Percentiles rank a stretch among this genome's conserved stretches.
phyloP scores from a whole-genome alignment of 2,797 vertebrate species.

The Luscinia luscinia region DNA sequence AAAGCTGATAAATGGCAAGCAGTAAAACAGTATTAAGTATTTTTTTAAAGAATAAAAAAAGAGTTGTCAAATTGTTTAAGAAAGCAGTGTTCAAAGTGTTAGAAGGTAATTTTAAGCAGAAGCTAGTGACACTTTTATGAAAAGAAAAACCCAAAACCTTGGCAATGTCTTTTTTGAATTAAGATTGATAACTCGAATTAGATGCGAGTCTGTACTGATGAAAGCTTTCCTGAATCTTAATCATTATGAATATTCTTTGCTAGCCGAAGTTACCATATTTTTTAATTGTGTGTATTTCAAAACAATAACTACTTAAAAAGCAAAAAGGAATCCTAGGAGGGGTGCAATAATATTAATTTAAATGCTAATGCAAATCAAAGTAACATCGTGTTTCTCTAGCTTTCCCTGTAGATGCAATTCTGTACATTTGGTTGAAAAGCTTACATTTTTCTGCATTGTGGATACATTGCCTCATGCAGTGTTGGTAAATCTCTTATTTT shows the following conservation, averaged over 20 bases:
- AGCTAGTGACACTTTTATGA: slow-evolving; percentile 4
- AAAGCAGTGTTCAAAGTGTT: slow-evolving; percentile 20
- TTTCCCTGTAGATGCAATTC: slow-evolving; percentile 56
- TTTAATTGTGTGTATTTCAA: slow-evolving; percentile 61
- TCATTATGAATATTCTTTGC: slow-evolving; percentile 58
- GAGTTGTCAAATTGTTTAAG: neutral
- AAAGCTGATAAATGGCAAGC: neutral
- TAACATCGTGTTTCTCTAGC: slow-evolving; percentile 47
- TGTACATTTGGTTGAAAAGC: slow-evolving; percentile 42
- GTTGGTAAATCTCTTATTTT: slow-evolving; percentile 8
- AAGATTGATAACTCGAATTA: slow-evolving; percentile 35
- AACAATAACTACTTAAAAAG: slow-evolving; percentile 39
- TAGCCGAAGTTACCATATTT: slow-evolving; percentile 34
- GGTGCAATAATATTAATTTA: slow-evolving; percentile 64
- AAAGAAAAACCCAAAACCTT: slow-evolving; percentile 49
- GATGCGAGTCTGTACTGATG: slow-evolving; percentile 46
- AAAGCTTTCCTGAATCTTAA: slow-evolving; percentile 51
- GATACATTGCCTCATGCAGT: slow-evolving; percentile 28
- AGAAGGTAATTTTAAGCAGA: slow-evolving; percentile 24
- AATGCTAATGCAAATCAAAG: slow-evolving; percentile 48
- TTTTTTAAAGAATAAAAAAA: neutral
- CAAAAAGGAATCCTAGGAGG: slow-evolving; percentile 42
- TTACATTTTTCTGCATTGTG: slow-evolving; percentile 46
- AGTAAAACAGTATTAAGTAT: neutral
- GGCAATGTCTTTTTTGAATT: slow-evolving; percentile 71